A percentile compares a stretch with the other conserved stretches of the same genome.
phyloP scores from a whole-genome alignment of 2,888 invertebrate species.

The Myopa testacea region DNA sequence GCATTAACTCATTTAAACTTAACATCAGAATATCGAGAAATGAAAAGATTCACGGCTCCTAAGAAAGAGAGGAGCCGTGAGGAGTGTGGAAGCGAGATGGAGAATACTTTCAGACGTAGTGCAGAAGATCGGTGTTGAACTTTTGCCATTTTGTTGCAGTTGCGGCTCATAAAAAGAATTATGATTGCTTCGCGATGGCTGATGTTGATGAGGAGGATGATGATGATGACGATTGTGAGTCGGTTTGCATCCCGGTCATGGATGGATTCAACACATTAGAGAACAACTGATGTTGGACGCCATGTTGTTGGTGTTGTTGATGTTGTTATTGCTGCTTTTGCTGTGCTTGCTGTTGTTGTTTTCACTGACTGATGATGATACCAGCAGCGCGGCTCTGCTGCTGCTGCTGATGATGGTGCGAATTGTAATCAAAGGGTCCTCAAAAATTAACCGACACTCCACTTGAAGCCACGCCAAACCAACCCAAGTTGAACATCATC shows the following conservation, averaged over 20 bases:
- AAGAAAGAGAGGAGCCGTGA: not conserved
- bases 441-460: constrained; percentile 36
- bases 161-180: constrained; percentile 40
- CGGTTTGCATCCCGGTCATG: constrained; percentile 33
- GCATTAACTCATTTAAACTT: constrained; percentile 4
- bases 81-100: constrained; percentile 10
- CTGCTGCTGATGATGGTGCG: constrained; percentile 33
- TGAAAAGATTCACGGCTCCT: not conserved
- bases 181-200: constrained; percentile 35
- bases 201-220: constrained; percentile 23
- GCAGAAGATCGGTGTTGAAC: constrained; percentile 27
- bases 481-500: not conserved
- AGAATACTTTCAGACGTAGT: not conserved
- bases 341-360: constrained; percentile 42
- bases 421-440: constrained; percentile 39
- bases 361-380: constrained; percentile 23
- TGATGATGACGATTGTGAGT: constrained; percentile 32
- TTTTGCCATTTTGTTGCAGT: constrained; percentile 39
- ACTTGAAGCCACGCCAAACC: not conserved
- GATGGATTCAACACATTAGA: constrained; percentile 26
- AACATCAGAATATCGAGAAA: constrained; percentile 6
- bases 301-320: constrained; percentile 3
- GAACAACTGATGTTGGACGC: constrained; percentile 21
- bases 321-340: constrained; percentile 24
- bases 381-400: constrained; percentile 11